Base-by-base conservation (phyloP, 2,113 vertebrate genomes). In the Zapus hudsonius region DNA sequence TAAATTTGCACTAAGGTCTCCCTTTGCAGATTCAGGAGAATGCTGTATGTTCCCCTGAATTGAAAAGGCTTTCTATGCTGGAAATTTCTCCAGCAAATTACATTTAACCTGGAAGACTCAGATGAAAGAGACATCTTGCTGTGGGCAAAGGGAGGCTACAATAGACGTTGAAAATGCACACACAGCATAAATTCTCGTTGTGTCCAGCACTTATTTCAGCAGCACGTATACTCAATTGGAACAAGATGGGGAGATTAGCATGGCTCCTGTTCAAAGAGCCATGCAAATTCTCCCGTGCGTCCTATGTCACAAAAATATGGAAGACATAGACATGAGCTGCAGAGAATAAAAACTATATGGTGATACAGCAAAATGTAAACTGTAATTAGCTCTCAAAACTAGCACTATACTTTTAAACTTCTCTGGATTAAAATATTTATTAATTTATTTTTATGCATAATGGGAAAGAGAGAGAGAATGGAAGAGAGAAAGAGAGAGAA, bases 21-120 rank as follows among this genome's bases (percentile, higher is more conserved):
- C n/a, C 1, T 73, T 84, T 69, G 52, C 67, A 93, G 38, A 73
- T 87, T 82, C 81, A 61, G 61, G 40, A 27, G 75, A 80, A 75
- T 67, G 33, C 17, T 69, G 8, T 3, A 22, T 52, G 7, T 89
- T 33, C 33, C 76, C 20, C 17, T 23, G 17, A 38, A 44, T 13
- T 69, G 84, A 89, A 95, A 87, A 93, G 59, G 57, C 44, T 87
- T 81, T 29, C 40, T 84, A 19, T 59, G 66, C 29, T 63, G 11
- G 67, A 93, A 91, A 89, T 59, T 83, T 82, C 73, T 92, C 64
- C 36, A 83, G 67, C 63, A 93, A 94, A 89, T 87, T 92, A 91
- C 84, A 87, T 84, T 84, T 94, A 78, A 80, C 93, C 89, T 67
- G 19, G n/a, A 94, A 61, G 36, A 92, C n/a, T 93, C 67, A 73